Evolutionary conservation across 1,140 invertebrate genomes (phyloP), one percentile per base, ranked within the genome.

Genomic region (Gonatopus flavifemur): DNA sequence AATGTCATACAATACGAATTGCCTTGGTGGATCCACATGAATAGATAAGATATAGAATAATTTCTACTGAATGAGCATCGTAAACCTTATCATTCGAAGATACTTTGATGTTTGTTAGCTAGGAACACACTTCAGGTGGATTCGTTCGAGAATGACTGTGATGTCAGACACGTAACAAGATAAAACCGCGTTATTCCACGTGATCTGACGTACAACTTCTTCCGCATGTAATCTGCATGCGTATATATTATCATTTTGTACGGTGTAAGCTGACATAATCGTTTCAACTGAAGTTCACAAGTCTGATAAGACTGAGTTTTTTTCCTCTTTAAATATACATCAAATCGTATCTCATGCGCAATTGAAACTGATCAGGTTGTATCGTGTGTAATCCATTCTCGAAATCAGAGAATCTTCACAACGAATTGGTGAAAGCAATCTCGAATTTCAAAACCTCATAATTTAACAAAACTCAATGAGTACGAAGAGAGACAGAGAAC

Each of bases 21-120:
- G 35, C 24, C 32, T 49, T 48, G 37, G 15, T 50, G 16, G 37
- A 28, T 25, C 30, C 22, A 38, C 16, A 24, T 15, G n/a, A 21
- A 21, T 18, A 48, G 35, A 57, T 49, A 57, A 57, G 42, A 52
- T 52, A 47, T n/a, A n/a, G n/a, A 42, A 51, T 32, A 33, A 31
- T 28, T 42, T 3, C 24, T n/a, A 18, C 18, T 13, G 46, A 56
- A 52, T 44, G 45, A 44, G 25, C 18, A 19, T 52, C 59, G 31
- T 62, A 62, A 62, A 62, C 43, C 54, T 62, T 62, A 62, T 60
- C 54, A 31, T 25, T 18, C 35, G 19, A 19, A 6, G 42, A 18
- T 22, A 22, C 25, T 36, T 50, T 16, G 40, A n/a, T 25, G 44
- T 53, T 60, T 62, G 60, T 59, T 56, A 28, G 36, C 42, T 22